Percentiles rank a stretch among this genome's conserved stretches.
These are phyloP conservation scores for Margarornis squamiger DNA, from an alignment of 2,797 vertebrate species.

Conservation along the genomic window DNA sequence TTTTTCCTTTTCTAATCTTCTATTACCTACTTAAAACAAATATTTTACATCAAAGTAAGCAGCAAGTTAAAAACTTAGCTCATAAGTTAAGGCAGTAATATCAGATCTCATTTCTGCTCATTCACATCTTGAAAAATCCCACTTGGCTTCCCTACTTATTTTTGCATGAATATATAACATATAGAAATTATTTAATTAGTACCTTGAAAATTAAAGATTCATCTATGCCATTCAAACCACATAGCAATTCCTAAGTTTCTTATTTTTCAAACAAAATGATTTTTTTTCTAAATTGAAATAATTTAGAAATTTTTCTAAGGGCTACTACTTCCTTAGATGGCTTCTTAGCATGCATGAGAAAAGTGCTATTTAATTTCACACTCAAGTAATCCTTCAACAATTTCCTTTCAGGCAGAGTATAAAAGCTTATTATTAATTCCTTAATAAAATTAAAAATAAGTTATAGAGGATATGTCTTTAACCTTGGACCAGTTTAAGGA, in stretches of 20 bases:
- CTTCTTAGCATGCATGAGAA: slow-evolving; percentile 70
- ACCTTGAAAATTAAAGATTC: slow-evolving; percentile 58
- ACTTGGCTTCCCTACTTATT: slow-evolving; percentile 31
- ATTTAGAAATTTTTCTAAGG: slow-evolving; percentile 62
- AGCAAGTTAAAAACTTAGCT: slow-evolving; percentile 51
- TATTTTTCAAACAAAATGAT: slow-evolving; percentile 42
- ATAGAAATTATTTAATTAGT: slow-evolving; percentile 62
- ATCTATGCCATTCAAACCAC: slow-evolving; percentile 47
- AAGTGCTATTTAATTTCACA: slow-evolving; percentile 80
- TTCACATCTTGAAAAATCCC: slow-evolving; percentile 25
- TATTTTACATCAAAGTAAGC: slow-evolving; percentile 62
- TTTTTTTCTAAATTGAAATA: slow-evolving; percentile 52
- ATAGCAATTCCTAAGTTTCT: slow-evolving; percentile 29
- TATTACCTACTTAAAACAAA: slow-evolving; percentile 57
- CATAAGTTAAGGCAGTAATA: slow-evolving; percentile 49
- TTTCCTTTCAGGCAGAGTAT: slow-evolving; percentile 72
- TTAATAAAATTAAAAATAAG: slow-evolving; percentile 71
- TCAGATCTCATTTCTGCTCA: slow-evolving; percentile 51
- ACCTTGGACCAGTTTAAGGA: slow-evolving; percentile 61
- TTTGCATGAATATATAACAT: background rate
- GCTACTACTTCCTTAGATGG: slow-evolving; percentile 15
- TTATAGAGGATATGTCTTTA: slow-evolving; percentile 61
- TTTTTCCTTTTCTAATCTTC: slow-evolving; percentile 59
- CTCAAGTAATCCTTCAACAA: slow-evolving; percentile 75
- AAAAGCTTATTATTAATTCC: slow-evolving; percentile 73